Base-by-base conservation (phyloP, 2,797 vertebrate species). In the Chaetophractus vellerosus region DNA sequence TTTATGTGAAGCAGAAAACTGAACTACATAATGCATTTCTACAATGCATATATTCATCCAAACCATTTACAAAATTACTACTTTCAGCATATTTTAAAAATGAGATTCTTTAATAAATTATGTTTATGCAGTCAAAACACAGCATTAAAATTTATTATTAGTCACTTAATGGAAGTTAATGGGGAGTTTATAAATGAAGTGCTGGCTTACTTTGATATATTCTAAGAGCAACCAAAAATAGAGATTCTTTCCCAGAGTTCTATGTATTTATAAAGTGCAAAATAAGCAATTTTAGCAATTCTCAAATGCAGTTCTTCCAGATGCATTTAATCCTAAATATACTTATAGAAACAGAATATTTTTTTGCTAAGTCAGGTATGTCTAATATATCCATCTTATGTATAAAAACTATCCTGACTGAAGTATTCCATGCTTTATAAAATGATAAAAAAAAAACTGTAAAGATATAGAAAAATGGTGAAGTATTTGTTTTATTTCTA, bases 121-220 rank as follows among this genome's bases (percentile, higher is more conserved):
- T 94, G 85, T 94, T 96, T 95, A 80, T 96, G 55, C 66, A 86
- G 64, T 92, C 81, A 94, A 96, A 96, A 94, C 45, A 96, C 52
- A 96, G 79, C 96, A 97, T 92, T 96, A 96, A 96, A 90, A 96
- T 97, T 87, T 97, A 97, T 96, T 97, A 96, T 96, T 97, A 95
- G 97, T 97, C 88, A 95, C 82, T 95, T 97, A 96, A 96, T 93
- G 94, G 94, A 96, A 94, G 90, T 95, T 96, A 97, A 95, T 94
- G 92, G 85, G 74, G 78, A 97, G 66, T 91, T 96, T 97, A 96
- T 96, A 97, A 97, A 97, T 94, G 95, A 96, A 96, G 69, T 64
- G 26, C 92, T 97, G 92, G 95, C 92, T 96, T 92, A 94, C 94
- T 96, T 92, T 91, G 93, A 96, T 96, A 97, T 87, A 95, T 92